phyloP scores from a whole-genome alignment of 2,888 invertebrate species.

The Drosophila nigricruria region DNA sequence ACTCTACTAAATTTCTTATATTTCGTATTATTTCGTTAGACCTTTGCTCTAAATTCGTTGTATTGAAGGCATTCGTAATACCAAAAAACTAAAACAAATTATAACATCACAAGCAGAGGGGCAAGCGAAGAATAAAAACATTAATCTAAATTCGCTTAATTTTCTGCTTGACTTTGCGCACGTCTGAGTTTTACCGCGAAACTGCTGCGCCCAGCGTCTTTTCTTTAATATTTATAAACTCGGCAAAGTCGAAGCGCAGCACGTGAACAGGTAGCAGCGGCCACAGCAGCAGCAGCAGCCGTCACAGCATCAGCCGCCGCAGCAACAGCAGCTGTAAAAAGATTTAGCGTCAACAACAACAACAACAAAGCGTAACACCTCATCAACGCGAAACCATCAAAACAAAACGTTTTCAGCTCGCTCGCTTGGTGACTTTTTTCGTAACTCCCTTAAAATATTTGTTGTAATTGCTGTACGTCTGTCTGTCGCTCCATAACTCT shows the following conservation, averaged over 20 bases:
- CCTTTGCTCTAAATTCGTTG: slow-evolving; percentile 18
- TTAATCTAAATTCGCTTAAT: slow-evolving; percentile 53
- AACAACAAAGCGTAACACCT: slow-evolving; percentile 45
- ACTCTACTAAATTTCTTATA: background rate
- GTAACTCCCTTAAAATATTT: slow-evolving; percentile 33
- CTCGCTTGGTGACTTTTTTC: slow-evolving; percentile 52
- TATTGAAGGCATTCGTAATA: slow-evolving; percentile 29
- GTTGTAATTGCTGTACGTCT: slow-evolving; percentile 31
- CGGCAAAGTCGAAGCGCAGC: slow-evolving; percentile 48
- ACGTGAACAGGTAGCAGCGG: slow-evolving; percentile 73
- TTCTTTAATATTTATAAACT: slow-evolving; percentile 77
- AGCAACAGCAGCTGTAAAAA: slow-evolving; percentile 38
- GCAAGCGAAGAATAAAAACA: slow-evolving; percentile 40
- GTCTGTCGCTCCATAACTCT: background rate
- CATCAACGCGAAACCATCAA: slow-evolving; percentile 51
- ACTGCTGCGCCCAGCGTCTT: slow-evolving; percentile 71
- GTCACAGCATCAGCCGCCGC: slow-evolving; percentile 12
- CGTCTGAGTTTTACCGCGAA: slow-evolving; percentile 66
- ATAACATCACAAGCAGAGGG: slow-evolving; percentile 2
- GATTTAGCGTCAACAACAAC: slow-evolving; percentile 21
- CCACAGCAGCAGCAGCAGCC: slow-evolving; percentile 20
- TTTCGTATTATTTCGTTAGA: slow-evolving; percentile 19
- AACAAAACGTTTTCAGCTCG: slow-evolving; percentile 57
- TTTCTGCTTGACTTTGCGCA: slow-evolving; percentile 59
- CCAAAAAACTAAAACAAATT: slow-evolving; percentile 10